Evolutionary conservation across 1,140 invertebrate genomes (phyloP).

Genomic region (Vollenhovia emeryi): DNA sequence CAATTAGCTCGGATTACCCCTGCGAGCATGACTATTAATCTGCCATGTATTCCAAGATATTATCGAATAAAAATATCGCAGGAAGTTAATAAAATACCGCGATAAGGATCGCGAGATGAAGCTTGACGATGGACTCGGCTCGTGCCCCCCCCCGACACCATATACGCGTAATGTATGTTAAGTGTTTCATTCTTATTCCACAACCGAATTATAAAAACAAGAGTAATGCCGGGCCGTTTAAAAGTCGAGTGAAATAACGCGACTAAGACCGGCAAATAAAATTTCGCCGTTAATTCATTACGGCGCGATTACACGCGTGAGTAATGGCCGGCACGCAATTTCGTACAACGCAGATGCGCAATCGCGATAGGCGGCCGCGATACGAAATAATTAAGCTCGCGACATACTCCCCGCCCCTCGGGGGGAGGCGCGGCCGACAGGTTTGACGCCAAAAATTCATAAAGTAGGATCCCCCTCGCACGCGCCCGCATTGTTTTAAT

Average conservation of each 20-base stretch:
- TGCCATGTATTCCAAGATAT: background rate
- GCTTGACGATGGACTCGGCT: background rate
- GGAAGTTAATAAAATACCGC: slow-evolving; percentile 5
- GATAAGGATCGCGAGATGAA: background rate
- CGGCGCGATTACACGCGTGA: background rate
- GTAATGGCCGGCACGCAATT: background rate
- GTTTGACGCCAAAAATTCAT: background rate
- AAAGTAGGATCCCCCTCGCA: background rate
- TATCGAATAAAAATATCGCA: background rate
- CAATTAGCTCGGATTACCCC: slow-evolving; percentile 30
- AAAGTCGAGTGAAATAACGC: background rate
- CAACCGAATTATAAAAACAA: background rate
- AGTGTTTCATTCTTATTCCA: background rate
- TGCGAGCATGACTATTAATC: background rate
- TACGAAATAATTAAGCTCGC: slow-evolving; percentile 10
- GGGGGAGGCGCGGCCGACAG: background rate
- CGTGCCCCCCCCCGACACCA: background rate
- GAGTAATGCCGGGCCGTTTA: background rate
- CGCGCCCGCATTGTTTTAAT: slow-evolving; percentile 10
- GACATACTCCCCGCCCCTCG: background rate
- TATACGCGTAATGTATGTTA: background rate
- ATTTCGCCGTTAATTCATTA: background rate
- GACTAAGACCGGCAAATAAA: background rate
- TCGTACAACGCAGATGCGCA: background rate
- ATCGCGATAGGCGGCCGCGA: background rate